phyloP scores from a whole-genome alignment of 2,888 invertebrate genomes.

The Athalia circularis region DNA sequence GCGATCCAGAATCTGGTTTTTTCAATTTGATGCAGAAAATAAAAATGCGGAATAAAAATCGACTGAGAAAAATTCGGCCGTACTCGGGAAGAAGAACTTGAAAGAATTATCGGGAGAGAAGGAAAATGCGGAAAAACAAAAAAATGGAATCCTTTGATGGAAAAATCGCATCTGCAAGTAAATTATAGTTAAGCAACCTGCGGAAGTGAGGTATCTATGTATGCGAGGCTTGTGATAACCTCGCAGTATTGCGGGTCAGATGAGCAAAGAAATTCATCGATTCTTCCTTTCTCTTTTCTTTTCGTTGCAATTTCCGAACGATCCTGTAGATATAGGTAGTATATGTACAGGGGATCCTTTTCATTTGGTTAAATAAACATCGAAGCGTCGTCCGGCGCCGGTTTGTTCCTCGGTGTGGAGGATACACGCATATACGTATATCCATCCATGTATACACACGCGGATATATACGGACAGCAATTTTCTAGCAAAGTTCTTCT shows the following conservation, averaged over 20 bases:
- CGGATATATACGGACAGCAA: not conserved
- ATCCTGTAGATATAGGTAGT: no score
- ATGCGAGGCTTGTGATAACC: not conserved
- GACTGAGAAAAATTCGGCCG: no score
- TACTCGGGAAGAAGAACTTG: no score
- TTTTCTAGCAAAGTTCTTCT: not conserved
- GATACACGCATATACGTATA: constrained; percentile 6
- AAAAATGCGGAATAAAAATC: no score
- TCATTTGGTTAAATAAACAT: constrained; percentile 73
- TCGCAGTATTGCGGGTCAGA: not conserved
- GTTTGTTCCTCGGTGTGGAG: not conserved
- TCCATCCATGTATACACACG: not conserved
- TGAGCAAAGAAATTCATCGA: no score
- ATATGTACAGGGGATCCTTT: constrained; percentile 50
- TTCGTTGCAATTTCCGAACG: constrained; percentile 19
- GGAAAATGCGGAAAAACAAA: no score
- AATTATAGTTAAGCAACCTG: no score
- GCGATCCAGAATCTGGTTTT: not conserved
- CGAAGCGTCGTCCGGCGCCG: constrained; percentile 43
- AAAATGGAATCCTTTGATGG: no score
- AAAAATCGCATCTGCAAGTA: no score
- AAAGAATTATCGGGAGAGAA: no score
- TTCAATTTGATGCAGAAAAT: not conserved
- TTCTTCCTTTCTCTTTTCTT: no score
- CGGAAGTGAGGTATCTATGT: no score